phyloP scores from a whole-genome alignment of 2,797 vertebrate genomes.

The Chromobotia macracanthus region DNA sequence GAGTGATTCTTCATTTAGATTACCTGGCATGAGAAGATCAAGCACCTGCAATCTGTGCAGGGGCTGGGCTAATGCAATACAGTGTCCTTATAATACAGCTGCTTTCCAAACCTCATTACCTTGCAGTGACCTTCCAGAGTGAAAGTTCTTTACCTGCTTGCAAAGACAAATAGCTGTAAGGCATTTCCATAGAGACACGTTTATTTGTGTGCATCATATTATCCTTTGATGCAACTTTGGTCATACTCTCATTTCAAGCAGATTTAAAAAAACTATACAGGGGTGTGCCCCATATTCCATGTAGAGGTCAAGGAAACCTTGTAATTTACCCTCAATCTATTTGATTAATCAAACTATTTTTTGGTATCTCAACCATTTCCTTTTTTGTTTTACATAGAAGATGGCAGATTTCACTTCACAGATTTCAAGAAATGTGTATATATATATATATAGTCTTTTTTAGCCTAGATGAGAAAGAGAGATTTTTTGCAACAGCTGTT shows the following conservation, averaged over 20 bases:
- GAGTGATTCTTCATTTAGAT: constrained; percentile 68
- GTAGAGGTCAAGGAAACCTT: constrained; percentile 7
- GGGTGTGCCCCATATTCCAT: constrained; percentile 5
- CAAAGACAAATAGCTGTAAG: constrained; percentile 62
- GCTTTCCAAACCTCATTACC: constrained; percentile 65
- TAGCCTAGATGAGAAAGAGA: constrained; percentile 3
- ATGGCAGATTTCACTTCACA: constrained; percentile 11
- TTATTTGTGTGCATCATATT: constrained; percentile 49
- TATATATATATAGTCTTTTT: constrained; percentile 17
- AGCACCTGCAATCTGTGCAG: constrained; percentile 57
- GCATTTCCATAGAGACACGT: constrained; percentile 45
- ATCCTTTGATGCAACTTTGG: constrained; percentile 31
- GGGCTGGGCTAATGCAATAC: constrained; percentile 59
- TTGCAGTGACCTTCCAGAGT: constrained; percentile 66
- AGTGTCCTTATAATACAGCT: constrained; percentile 55
- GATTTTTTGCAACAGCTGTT: constrained; percentile 80
- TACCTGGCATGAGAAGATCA: constrained; percentile 63
- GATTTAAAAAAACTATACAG: constrained; percentile 24
- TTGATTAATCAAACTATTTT: neutral
- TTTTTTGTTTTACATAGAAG: neutral
- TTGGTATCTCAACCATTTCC: neutral
- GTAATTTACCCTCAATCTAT: constrained; percentile 15
- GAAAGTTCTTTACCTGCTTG: constrained; percentile 60
- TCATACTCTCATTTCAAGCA: constrained; percentile 40
- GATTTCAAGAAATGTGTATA: no score